These are phyloP conservation scores for Microcebus lehilahytsara DNA, from an alignment of 2,113 vertebrate genomes.

Conservation along the genomic window DNA sequence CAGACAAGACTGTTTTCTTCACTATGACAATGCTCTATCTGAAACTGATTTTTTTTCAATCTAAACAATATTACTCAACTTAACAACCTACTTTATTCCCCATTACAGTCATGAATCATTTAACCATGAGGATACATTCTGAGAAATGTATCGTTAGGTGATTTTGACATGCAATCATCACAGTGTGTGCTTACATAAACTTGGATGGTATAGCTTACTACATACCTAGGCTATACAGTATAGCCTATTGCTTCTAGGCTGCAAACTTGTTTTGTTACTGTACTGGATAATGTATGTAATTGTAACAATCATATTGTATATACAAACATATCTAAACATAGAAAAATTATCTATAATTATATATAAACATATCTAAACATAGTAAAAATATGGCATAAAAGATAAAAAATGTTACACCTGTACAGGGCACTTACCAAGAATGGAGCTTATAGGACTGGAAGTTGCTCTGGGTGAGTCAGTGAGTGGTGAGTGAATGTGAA, in stretches of 20 bases:
- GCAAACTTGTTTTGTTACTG: background rate
- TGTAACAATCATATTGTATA: background rate
- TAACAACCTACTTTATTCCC: background rate
- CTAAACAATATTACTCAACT: background rate
- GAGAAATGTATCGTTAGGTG: background rate
- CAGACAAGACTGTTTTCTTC: background rate
- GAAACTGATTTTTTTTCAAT: background rate
- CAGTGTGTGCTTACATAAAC: background rate
- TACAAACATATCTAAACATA: background rate
- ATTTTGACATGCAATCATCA: background rate
- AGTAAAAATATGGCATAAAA: background rate
- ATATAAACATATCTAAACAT: background rate
- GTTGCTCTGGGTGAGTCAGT: background rate
- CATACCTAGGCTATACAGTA: background rate
- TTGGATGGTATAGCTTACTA: background rate
- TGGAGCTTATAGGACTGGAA: background rate
- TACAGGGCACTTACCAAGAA: background rate
- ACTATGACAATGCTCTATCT: background rate
- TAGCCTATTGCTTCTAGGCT: background rate
- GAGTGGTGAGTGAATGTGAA: background rate
- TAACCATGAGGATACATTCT: background rate
- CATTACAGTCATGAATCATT: background rate
- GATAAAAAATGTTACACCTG: background rate
- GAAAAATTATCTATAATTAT: background rate
- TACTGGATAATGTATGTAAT: background rate